phyloP scores from a whole-genome alignment of 92 coral and sea anemone genomes.

The Bergia sp. region DNA sequence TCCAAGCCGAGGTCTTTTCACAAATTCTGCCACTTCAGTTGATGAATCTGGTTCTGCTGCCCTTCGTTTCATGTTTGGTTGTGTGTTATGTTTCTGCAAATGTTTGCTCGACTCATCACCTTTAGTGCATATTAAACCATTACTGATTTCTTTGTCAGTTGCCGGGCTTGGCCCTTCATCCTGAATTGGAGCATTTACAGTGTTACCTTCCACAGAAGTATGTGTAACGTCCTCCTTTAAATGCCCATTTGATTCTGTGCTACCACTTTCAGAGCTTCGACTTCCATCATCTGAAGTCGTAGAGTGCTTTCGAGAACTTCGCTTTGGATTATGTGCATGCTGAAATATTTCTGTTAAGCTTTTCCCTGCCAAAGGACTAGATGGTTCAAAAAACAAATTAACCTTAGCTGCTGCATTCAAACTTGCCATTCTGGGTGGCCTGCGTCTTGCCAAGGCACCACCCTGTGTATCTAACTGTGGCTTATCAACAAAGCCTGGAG shows the following conservation, averaged over 20 bases:
- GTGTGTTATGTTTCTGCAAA: conserved; percentile 40
- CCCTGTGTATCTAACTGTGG: conserved; percentile 74
- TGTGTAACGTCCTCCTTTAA: conserved; percentile 48
- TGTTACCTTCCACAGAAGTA: not conserved
- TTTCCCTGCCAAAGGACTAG: conserved; percentile 96
- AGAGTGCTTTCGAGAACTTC: conserved; percentile 49
- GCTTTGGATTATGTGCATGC: conserved; percentile 62
- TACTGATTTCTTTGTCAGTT: conserved; percentile 46
- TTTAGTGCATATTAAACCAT: conserved; percentile 36
- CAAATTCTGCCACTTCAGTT: conserved; percentile 64
- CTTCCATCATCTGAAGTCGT: conserved; percentile 47
- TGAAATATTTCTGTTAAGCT: conserved; percentile 82
- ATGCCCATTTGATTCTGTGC: conserved; percentile 51
- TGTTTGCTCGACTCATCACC: conserved; percentile 49
- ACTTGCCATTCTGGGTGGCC: conserved; percentile 97
- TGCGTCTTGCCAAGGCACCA: conserved; percentile 77
- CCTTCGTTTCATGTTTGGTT: conserved; percentile 59
- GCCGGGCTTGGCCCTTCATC: conserved; percentile 45
- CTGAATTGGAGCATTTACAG: not conserved
- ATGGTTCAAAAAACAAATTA: conserved; percentile 91
- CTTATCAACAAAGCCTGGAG: conserved; percentile 99
- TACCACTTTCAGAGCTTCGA: conserved; percentile 50
- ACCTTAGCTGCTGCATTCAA: conserved; percentile 99
- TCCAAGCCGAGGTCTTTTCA: conserved; percentile 51
- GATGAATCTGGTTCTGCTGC: conserved; percentile 86